phyloP scores from a whole-genome alignment of 2,113 vertebrate species.

The Telmatochromis bifrenatus region DNA sequence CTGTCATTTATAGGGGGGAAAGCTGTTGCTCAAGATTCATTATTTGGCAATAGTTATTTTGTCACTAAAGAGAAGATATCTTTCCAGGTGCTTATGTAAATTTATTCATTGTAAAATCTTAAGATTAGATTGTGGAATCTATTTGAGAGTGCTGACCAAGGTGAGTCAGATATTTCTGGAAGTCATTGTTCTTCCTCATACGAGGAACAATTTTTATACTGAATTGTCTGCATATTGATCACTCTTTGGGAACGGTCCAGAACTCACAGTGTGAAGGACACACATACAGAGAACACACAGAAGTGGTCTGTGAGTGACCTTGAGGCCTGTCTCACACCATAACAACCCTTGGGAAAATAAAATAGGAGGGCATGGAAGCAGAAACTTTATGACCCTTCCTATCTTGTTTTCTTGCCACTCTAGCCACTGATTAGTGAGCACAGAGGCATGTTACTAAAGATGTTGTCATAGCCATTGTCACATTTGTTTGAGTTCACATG shows the following conservation, averaged over 20 bases:
- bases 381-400: background rate
- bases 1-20: background rate
- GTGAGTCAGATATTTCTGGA: background rate
- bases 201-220: background rate
- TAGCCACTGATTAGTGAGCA: background rate
- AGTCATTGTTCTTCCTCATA: background rate
- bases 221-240: background rate
- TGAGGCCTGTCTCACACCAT: background rate
- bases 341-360: background rate
- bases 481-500: constrained; percentile 23
- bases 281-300: background rate
- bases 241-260: background rate
- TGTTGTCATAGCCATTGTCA: background rate
- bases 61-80: background rate
- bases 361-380: background rate
- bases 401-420: background rate
- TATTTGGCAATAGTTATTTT: background rate
- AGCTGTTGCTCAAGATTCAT: background rate
- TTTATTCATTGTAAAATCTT: background rate
- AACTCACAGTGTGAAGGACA: constrained; percentile 1
- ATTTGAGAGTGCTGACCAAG: background rate
- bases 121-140: background rate
- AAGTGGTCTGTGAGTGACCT: background rate
- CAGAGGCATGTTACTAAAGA: background rate
- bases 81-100: background rate